Base-by-base conservation (phyloP, 2,113 vertebrate genomes). In the Cromileptes altivelis region DNA sequence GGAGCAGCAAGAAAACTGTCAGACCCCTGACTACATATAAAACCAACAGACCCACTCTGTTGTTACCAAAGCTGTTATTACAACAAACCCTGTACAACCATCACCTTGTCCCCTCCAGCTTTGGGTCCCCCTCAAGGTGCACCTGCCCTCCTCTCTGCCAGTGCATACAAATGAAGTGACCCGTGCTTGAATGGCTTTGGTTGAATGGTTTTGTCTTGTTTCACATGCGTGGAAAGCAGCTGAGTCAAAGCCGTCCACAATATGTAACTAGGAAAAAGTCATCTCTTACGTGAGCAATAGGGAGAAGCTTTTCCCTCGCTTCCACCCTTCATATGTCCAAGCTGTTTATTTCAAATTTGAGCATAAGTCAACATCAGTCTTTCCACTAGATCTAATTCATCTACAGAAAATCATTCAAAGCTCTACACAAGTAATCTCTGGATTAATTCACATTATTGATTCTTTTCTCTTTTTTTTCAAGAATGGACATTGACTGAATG, bases 361-460 rank as follows among this genome's bases (percentile, higher is more conserved):
- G 53, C 25, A 53, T 1, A 55, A 75, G 40, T 70, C 55, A 81
- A 70, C 47, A 68, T 2, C n/a, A 13, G 27, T 57, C 57, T 70
- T 75, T 61, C 58, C 65, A 74, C 75, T 27, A 47, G 25, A 72
- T 87, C 70, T 75, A 81, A 84, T 78, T 83, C 45, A 53, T 71
- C 78, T 78, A 78, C 57, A 87, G 70, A 87, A 90, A 83, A 88
- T 84, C 57, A 1, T 81, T 82, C 68, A 72, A 25, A 83, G 81
- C 67, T 63, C 58, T 74, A 88, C 71, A 75, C 6, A 2, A 86
- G 74, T 89, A 81, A 92, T 92, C 80, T 85, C 45, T 56, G 71
- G 76, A 92, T 89, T 91, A 76, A 75, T 90, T 85, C 78, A 77
- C 63, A 49, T 84, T 75, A 88, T 90, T 80, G 81, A 88, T 84